Percentiles rank a stretch among this genome's conserved stretches.
Conservation (phyloP, 2,888 invertebrate species). For the Acleris holmiana region DNA sequence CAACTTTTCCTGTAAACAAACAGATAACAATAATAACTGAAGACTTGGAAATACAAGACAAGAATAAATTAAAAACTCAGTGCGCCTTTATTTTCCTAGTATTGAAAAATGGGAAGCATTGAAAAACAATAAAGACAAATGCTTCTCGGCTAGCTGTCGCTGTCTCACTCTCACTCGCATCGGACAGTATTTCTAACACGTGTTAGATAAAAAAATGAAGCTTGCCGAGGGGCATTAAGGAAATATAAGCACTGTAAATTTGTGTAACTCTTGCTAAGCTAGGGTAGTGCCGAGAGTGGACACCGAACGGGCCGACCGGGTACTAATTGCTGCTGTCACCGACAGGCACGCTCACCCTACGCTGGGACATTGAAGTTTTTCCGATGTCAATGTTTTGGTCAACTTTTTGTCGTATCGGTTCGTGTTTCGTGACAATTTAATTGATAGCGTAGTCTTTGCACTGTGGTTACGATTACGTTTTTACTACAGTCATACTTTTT, state of each 20-base stretch:
- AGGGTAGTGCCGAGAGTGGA: conserved; percentile 49
- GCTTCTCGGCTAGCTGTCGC: too few species aligned
- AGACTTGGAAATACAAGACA: conserved; percentile 60
- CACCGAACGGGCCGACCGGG: conserved; percentile 48
- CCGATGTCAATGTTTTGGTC: conserved; percentile 54
- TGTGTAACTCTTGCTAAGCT: too few species aligned
- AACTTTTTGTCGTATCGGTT: conserved; percentile 11
- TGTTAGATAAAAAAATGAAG: too few species aligned
- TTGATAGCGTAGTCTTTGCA: conserved; percentile 10
- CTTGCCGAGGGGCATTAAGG: too few species aligned
- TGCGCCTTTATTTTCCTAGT: background rate
- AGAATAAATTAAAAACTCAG: conserved; percentile 69
- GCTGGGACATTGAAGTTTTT: conserved; percentile 38
- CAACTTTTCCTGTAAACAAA: conserved; percentile 24
- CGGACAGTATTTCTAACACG: too few species aligned
- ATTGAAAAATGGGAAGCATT: too few species aligned
- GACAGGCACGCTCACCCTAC: conserved; percentile 56
- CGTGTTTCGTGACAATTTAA: conserved; percentile 19
- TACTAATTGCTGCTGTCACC: conserved; percentile 71
- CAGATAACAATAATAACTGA: conserved; percentile 56
- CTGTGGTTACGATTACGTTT: too few species aligned
- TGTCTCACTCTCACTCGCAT: too few species aligned
- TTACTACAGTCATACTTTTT: too few species aligned
- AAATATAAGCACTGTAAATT: too few species aligned
- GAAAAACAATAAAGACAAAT: too few species aligned